Evolutionary conservation across 2,113 vertebrate species (phyloP), one percentile per base, ranked within the genome.

Genomic region (Drymodes brunneopygia): DNA sequence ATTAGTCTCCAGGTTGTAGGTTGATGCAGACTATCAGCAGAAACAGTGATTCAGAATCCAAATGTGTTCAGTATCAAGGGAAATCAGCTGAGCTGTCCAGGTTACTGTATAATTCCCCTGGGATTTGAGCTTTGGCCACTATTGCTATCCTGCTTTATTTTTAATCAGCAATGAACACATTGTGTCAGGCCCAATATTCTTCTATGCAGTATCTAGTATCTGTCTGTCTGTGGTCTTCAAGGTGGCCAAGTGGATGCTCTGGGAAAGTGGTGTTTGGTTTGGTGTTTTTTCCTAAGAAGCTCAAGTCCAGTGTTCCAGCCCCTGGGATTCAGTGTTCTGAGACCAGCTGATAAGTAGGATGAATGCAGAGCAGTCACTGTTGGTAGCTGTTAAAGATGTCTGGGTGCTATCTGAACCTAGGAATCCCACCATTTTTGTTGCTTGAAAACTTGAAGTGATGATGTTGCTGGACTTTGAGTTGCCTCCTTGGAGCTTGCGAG

Each of bases 351-450:
- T 7, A 15, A 24, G 38, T 7, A 51, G 44, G n/a, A 48, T 72
- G 6, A 40, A 6, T 47, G 62, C 24, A 40, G 54, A 64, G 31
- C 48, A 80, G 47, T 40, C 38, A 24, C 28, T 5, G 2, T 15
- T 78, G 64, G 50, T 45, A 54, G 80, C 42, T 79, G 33, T 77
- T 83, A 7, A 33, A 57, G 64, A 42, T 67, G 6, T 31, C 35
- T 86, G 1, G 0, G 2, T 74, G 48, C 24, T 44, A 0, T 45
- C 25, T 61, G n/a, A 65, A 51, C 12, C 9, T 31, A 5, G 44
- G 44, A 57, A 79, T 85, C 18, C 40, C 71, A 67, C 22, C 4
- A 0, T 31, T 75, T 80, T 69, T 77, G 50, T 56, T 22, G 12
- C 40, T 80, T 79, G 48, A 35, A 72, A 82, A 67, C 24, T 56